Conservation (phyloP, 2,113 vertebrate genomes). For the Cairina moschata region DNA sequence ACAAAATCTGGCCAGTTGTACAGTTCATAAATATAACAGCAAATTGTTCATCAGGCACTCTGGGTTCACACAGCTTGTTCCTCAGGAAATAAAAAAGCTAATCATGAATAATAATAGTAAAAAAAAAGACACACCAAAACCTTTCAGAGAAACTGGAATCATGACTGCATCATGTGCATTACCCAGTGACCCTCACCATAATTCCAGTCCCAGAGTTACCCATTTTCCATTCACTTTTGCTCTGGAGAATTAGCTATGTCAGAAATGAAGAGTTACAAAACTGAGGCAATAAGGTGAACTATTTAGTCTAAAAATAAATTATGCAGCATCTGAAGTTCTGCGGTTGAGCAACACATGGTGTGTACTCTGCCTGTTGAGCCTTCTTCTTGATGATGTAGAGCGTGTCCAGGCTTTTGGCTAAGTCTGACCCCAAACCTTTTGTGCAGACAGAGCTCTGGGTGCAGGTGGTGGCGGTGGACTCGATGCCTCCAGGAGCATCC, state of each 20-base stretch:
- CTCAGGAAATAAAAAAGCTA: neutral
- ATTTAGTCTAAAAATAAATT: neutral
- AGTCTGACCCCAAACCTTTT: neutral
- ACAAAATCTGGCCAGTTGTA: neutral
- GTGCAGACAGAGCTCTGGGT: neutral
- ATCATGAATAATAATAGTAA: neutral
- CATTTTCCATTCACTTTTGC: neutral
- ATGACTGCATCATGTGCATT: neutral
- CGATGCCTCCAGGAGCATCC: neutral
- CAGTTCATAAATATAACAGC: neutral
- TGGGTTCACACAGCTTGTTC: neutral
- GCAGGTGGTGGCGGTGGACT: rapidly evolving
- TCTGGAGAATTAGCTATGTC: neutral
- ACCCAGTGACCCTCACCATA: neutral
- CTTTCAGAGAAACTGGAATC: neutral
- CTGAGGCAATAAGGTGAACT: neutral
- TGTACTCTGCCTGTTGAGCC: neutral
- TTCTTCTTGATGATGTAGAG: neutral
- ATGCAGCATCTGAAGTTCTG: neutral
- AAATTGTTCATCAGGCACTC: neutral
- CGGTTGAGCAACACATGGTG: neutral
- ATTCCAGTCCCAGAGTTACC: neutral
- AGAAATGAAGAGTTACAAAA: neutral
- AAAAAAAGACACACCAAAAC: neutral
- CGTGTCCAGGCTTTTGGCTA: neutral